Percentiles rank a stretch among this genome's conserved stretches.
Evolutionary conservation across 2,113 vertebrate genomes (phyloP).

Genomic region (Carollia perspicillata): DNA sequence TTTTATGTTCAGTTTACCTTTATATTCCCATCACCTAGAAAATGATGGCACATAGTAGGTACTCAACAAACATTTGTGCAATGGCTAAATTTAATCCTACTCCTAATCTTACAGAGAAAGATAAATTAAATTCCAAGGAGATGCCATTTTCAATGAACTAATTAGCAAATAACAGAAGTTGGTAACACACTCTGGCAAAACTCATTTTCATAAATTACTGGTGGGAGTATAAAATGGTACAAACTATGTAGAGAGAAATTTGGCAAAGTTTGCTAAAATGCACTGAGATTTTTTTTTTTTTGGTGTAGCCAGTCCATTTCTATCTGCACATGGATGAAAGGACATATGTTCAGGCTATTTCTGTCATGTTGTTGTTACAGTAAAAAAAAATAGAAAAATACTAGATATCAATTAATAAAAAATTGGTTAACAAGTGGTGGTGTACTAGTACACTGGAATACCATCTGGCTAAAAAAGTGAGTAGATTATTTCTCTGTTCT

Average conservation of each 20-base stretch:
- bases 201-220: neutral
- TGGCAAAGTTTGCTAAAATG: neutral
- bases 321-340: neutral
- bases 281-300: neutral
- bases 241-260: neutral
- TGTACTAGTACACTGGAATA: neutral
- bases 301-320: neutral
- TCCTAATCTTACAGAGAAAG: neutral
- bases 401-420: neutral
- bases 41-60: neutral
- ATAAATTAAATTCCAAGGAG: neutral
- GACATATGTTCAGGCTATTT: neutral
- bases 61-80: neutral
- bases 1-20: neutral
- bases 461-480: neutral
- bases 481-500: neutral
- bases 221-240: neutral
- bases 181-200: neutral
- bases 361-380: neutral
- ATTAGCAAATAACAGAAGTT: neutral
- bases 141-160: neutral
- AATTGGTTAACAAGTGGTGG: neutral
- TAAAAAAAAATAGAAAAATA: neutral
- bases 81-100: neutral
- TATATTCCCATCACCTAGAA: neutral